phyloP scores from a whole-genome alignment of 2,797 vertebrate genomes.

The Siniperca scherzeri region DNA sequence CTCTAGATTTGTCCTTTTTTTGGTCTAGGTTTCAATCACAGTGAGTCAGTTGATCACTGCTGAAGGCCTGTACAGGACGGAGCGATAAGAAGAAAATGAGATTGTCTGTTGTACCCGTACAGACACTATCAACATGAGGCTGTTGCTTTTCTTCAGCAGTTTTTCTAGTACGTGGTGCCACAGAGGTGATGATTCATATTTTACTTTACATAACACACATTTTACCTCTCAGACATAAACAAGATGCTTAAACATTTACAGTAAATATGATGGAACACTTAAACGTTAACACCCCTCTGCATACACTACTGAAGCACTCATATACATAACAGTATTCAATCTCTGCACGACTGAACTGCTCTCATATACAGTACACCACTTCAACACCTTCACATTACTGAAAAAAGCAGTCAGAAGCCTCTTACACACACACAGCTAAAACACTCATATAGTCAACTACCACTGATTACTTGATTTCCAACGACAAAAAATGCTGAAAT shows the following conservation, averaged over 20 bases:
- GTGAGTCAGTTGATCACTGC: slow-evolving; percentile 45
- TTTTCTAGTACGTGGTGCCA: slow-evolving; percentile 1
- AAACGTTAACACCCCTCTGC: not conserved
- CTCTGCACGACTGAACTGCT: slow-evolving; percentile 15
- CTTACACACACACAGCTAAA: not conserved
- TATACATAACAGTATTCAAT: slow-evolving; percentile 22
- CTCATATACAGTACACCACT: not conserved
- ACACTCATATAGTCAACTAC: slow-evolving; percentile 8
- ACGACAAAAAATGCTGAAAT: slow-evolving; percentile 12
- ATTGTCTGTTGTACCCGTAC: slow-evolving; percentile 34
- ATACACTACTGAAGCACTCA: not conserved
- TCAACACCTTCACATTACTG: slow-evolving; percentile 15
- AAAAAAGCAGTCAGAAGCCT: not conserved
- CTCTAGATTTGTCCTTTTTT: slow-evolving; percentile 16
- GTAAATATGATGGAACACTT: slow-evolving; percentile 8
- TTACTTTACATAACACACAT: slow-evolving; percentile 25
- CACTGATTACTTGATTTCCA: slow-evolving; percentile 20
- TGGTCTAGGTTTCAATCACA: slow-evolving; percentile 32
- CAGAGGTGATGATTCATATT: slow-evolving; percentile 29
- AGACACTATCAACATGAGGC: slow-evolving; percentile 16
- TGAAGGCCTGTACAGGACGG: slow-evolving; percentile 40
- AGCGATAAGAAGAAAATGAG: slow-evolving; percentile 53
- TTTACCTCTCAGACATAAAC: slow-evolving; percentile 18
- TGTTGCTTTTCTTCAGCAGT: slow-evolving; percentile 1
- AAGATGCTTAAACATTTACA: slow-evolving; percentile 17